Percentiles rank a stretch among this genome's conserved stretches.
Conservation (phyloP, 2,888 invertebrate genomes). For the Petrolisthes manimaculis region DNA sequence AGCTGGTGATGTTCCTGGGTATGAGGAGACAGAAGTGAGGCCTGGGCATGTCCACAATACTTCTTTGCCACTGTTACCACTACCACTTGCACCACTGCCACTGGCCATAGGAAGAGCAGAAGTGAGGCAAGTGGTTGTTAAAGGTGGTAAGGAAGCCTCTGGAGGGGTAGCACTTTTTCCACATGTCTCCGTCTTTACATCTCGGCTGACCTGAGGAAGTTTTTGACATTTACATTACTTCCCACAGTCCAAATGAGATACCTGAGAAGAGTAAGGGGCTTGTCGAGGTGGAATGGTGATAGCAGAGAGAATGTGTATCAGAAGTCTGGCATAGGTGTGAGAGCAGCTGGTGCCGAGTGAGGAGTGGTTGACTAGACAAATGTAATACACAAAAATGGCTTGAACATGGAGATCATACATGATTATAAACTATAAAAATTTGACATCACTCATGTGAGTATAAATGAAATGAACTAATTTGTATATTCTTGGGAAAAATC, state of each 20-base stretch:
- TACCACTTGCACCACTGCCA: background rate
- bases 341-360: background rate
- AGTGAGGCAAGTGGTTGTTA: background rate
- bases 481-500: too few species aligned
- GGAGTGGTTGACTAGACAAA: background rate
- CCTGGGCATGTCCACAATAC: background rate
- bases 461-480: too few species aligned
- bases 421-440: too few species aligned
- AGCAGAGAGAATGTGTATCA: background rate
- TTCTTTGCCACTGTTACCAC: background rate
- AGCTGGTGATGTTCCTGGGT: background rate
- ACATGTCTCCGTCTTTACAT: too few species aligned
- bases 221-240: background rate
- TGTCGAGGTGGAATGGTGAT: background rate
- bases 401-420: background rate
- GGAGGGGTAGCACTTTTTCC: too few species aligned
- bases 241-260: background rate
- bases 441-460: too few species aligned
- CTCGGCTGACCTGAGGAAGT: too few species aligned
- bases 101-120: background rate
- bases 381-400: background rate
- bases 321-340: background rate
- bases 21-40: background rate
- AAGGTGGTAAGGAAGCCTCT: background rate
- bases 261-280: background rate